Percentiles rank a stretch among this genome's conserved stretches.
These are phyloP conservation scores for Pterobdella sp. DNA, from an alignment of 2,888 invertebrate species.

Conservation along the genomic window DNA sequence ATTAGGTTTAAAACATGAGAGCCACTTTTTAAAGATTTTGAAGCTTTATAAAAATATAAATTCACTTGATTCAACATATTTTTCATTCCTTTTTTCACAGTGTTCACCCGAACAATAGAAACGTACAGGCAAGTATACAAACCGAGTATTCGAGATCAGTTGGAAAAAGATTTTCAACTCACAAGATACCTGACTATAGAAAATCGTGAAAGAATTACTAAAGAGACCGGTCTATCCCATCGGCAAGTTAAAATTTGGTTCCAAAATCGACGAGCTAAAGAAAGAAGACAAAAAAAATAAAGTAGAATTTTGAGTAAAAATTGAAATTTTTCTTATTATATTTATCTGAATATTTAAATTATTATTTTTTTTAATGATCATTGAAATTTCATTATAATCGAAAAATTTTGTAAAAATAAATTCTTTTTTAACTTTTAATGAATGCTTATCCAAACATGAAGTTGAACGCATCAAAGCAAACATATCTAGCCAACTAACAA, in stretches of 20 bases:
- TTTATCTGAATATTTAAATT: too few relatives aligned
- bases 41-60: not conserved
- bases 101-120: not conserved
- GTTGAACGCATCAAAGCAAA: too few relatives aligned
- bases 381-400: too few relatives aligned
- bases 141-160: not conserved
- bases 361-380: too few relatives aligned
- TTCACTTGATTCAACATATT: not conserved
- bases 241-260: constrained; percentile 8
- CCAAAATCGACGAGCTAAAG: constrained; percentile 6
- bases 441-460: too few relatives aligned
- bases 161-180: not conserved
- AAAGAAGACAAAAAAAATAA: not conserved
- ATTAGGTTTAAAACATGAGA: too few relatives aligned
- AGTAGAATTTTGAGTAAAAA: not conserved
- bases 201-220: not conserved
- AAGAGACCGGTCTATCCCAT: constrained; percentile 11
- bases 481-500: too few relatives aligned
- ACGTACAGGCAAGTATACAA: constrained; percentile 4
- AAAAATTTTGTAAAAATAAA: too few relatives aligned
- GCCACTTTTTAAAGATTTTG: not conserved
- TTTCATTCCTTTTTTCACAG: not conserved
- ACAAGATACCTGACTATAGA: not conserved
- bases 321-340: too few relatives aligned
- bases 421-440: too few relatives aligned